Evolutionary conservation across 1,140 invertebrate genomes (phyloP), one percentile per base, ranked within the genome.

Genomic region (Lethocerus indicus): DNA sequence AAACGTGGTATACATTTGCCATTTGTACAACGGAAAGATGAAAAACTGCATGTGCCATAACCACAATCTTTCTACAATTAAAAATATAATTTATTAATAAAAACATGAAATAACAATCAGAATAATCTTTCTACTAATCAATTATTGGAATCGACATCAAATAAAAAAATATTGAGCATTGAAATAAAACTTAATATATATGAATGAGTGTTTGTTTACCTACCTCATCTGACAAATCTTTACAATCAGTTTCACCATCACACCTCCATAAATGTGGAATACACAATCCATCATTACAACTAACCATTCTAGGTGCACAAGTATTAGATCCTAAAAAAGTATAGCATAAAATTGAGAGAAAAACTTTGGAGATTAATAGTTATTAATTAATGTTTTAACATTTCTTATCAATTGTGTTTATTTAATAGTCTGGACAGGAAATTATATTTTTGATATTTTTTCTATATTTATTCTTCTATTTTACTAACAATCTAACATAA

Each of bases 211-310:
- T n/a, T 32, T 9, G 9, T 9, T n/a, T n/a, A 4, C 26, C 14
- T 48, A 49, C 48, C 48, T 85, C 83, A 59, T 87, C 83, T 2
- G 75, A 75, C 18, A 71, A 72, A 59, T 81, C 79, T 0, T 71
- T 70, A 58, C 79, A 82, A 54, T 82, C 79, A 45, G 70, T 63
- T 48, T 83, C 80, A 29, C 76, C 76, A 58, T 86, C 82, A 58
- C 78, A 80, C 2, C 64, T 55, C 76, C 76, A 79, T 7, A 65
- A 66, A 27, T 65, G 64, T 0, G 70, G 66, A 28, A 81, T 76
- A 52, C 78, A 81, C 0, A 70, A 63, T 0, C 68, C 67, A 37
- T 36, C n/a, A 1, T 28, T 42, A 46, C 51, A 52, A 7, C 14
- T 25, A 16, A 52, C 47, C 24, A 26, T 32, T 16, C 35, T 9